Evolutionary conservation across 1,140 invertebrate genomes (phyloP).

Genomic region (Plutomurus gul): DNA sequence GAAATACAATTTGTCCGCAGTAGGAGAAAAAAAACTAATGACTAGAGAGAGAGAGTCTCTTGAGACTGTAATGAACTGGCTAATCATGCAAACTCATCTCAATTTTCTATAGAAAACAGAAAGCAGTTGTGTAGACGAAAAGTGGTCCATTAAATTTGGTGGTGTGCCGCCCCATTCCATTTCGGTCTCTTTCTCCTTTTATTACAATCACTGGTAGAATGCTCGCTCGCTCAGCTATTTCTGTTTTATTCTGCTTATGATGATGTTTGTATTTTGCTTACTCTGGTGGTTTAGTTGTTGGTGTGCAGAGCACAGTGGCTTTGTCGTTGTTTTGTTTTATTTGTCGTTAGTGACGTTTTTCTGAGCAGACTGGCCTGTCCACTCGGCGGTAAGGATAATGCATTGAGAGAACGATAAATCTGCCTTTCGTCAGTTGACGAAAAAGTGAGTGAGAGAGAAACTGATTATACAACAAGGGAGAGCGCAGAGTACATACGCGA

Average conservation of each 20-base stretch:
- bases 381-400: not conserved
- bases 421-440: slow-evolving; percentile 12
- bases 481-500: too few species aligned
- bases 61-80: not conserved
- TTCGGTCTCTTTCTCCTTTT: not conserved
- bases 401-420: slow-evolving; percentile 15
- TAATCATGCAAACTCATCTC: slow-evolving; percentile 27
- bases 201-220: too few species aligned
- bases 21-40: not conserved
- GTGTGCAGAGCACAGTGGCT: too few species aligned
- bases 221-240: too few species aligned
- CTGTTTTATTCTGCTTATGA: too few species aligned
- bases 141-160: too few species aligned
- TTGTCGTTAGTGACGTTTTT: too few species aligned
- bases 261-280: too few species aligned
- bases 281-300: too few species aligned
- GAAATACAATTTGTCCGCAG: not conserved
- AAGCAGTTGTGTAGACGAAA: not conserved
- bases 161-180: slow-evolving; percentile 5
- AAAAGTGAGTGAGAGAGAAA: slow-evolving; percentile 14
- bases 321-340: too few species aligned
- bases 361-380: too few species aligned
- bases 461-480: not conserved
- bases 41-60: not conserved
- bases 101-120: slow-evolving; percentile 1